Percentiles rank a stretch among this genome's conserved stretches.
phyloP scores from a whole-genome alignment of 2,113 vertebrate species.

The Polypterus bichir region DNA sequence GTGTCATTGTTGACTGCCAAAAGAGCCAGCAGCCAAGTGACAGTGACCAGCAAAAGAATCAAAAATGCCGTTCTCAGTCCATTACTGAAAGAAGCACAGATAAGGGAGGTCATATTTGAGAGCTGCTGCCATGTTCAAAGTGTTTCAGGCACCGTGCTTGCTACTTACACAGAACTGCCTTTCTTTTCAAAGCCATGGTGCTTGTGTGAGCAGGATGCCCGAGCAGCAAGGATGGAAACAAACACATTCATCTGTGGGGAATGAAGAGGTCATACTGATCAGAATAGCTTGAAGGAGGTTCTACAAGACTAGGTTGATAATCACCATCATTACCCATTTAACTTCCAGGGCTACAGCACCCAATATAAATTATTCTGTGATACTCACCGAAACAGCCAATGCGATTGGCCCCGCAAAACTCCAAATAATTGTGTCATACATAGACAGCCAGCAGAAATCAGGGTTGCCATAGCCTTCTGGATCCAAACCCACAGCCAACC shows the following conservation, averaged over 20 bases:
- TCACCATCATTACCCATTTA: too few species aligned
- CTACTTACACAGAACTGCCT: slow-evolving; percentile 64
- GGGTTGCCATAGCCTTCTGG: slow-evolving; percentile 88
- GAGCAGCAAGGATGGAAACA: slow-evolving; percentile 68
- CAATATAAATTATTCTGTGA: too few species aligned
- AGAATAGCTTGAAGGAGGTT: neutral
- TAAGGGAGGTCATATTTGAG: neutral
- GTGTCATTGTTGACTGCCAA: slow-evolving; percentile 83
- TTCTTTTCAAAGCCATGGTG: slow-evolving; percentile 77
- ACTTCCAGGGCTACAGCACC: too few species aligned
- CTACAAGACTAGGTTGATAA: neutral
- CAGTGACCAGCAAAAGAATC: slow-evolving; percentile 66
- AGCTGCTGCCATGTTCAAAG: neutral
- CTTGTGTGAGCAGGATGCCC: slow-evolving; percentile 55
- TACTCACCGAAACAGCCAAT: slow-evolving; percentile 65
- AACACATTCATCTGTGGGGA: slow-evolving; percentile 69
- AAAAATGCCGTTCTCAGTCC: slow-evolving; percentile 63
- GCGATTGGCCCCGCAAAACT: slow-evolving; percentile 78
- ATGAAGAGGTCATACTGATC: neutral
- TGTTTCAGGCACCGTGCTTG: neutral
- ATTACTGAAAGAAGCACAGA: slow-evolving; percentile 37
- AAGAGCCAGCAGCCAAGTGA: slow-evolving; percentile 72
- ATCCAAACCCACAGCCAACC: slow-evolving; percentile 81
- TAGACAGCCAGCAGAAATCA: slow-evolving; percentile 86
- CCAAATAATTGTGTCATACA: slow-evolving; percentile 85